Evolutionary conservation across 2,888 invertebrate species (phyloP).

Genomic region (Drosophila recens): DNA sequence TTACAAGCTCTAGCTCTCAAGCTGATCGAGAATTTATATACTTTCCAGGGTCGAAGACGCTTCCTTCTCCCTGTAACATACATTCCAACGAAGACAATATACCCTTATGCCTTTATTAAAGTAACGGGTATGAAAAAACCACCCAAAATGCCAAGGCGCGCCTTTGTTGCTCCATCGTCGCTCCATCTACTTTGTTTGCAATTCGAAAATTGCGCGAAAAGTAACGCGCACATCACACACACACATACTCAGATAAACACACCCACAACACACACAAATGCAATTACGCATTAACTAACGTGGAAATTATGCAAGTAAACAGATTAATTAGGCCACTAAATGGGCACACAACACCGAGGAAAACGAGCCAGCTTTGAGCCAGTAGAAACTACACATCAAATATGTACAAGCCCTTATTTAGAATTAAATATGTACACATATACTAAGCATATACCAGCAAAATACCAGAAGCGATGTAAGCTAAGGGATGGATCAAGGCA

Average conservation of each 20-base stretch:
- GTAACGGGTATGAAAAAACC: slow-evolving; percentile 3
- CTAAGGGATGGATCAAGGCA: not conserved
- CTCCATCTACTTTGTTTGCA: slow-evolving; percentile 69
- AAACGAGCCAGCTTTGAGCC: slow-evolving; percentile 10
- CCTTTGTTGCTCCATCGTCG: slow-evolving; percentile 51
- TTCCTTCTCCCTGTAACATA: too few species aligned
- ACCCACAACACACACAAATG: slow-evolving; percentile 38
- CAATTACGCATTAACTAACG: slow-evolving; percentile 69
- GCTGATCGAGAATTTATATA: too few species aligned
- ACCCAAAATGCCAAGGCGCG: slow-evolving; percentile 59
- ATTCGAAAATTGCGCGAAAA: slow-evolving; percentile 72
- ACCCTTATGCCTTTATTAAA: too few species aligned
- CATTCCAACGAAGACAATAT: too few species aligned
- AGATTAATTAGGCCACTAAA: slow-evolving; percentile 74
- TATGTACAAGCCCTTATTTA: slow-evolving; percentile 17
- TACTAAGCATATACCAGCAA: slow-evolving; percentile 4
- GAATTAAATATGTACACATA: slow-evolving; percentile 16
- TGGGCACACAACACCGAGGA: slow-evolving; percentile 46
- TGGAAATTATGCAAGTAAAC: slow-evolving; percentile 81
- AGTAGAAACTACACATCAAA: slow-evolving; percentile 23
- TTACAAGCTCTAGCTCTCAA: too few species aligned
- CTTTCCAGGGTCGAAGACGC: too few species aligned
- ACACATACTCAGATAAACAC: slow-evolving; percentile 15
- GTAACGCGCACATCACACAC: slow-evolving; percentile 45
- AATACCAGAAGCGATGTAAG: not conserved